Evolutionary conservation across 2,888 invertebrate species (phyloP), one percentile per base, ranked within the genome.

Genomic region (Bombylius discolor): DNA sequence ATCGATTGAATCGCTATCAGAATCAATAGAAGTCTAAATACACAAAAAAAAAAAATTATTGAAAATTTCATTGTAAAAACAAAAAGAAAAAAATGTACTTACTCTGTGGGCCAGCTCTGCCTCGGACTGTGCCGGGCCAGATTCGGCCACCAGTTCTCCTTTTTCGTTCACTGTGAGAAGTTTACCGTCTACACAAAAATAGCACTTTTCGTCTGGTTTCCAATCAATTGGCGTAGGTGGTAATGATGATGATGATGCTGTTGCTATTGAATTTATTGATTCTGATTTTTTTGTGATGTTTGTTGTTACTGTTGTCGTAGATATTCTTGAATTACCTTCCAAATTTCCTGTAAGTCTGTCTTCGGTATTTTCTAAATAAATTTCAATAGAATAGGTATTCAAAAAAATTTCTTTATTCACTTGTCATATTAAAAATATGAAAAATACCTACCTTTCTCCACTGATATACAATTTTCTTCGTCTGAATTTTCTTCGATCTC

Each of bases 131-230:
- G 68, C 66, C 66, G 70, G 67, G 67, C 67, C 68, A 60, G 72
- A 68, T 69, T 74, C 74, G 64, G 73, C 72, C 68, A 74, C 74
- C 65, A 74, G 63, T 66, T 74, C 73, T 59, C 74, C 74, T 63
- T 69, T 68, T 62, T 72, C 69, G 71, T 73, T 74, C 65, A 74
- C 74, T 67, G 72, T 74, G 68, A 74, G 78, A 76, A 83, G 78
- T 75, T 83, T 83, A 76, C 83, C 83, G 79, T 83, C 81, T 72
- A 83, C 84, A 76, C 89, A 89, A 76, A 89, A 88, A 79, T 86
- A 84, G 76, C 89, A 89, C 79, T 88, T 87, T 73, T 84, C 85
- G 72, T 84, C 80, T 65, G 89, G 89, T 73, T 83, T 85, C 89
- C 89, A 89, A 73, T 89, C 89, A 70, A 78, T 72, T 52, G 81